These are phyloP conservation scores for Syrmaticus mikado DNA, from an alignment of 2,113 vertebrate species.

Conservation along the genomic window DNA sequence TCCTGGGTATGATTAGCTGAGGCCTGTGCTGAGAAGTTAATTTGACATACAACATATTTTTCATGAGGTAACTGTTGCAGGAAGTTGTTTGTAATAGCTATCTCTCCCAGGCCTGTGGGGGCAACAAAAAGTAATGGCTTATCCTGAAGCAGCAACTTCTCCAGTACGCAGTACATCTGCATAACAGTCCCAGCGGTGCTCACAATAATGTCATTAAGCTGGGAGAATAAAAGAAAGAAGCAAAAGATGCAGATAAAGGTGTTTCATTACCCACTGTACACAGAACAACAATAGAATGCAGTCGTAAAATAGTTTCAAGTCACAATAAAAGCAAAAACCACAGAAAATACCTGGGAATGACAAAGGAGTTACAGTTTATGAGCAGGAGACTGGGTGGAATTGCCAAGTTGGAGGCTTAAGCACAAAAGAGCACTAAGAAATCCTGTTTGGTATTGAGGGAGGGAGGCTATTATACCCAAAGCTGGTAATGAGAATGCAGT, in stretches of 20 bases:
- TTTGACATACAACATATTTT: slow-evolving; percentile 84
- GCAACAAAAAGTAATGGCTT: slow-evolving; percentile 84
- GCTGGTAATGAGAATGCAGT: slow-evolving; percentile 65
- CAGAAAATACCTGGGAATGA: slow-evolving; percentile 51
- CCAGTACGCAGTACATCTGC: slow-evolving; percentile 78
- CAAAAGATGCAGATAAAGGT: slow-evolving; percentile 77
- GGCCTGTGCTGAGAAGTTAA: slow-evolving; percentile 78
- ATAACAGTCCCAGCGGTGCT: slow-evolving; percentile 76
- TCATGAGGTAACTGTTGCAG: slow-evolving; percentile 81
- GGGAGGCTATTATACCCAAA: slow-evolving; percentile 8
- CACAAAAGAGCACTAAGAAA: slow-evolving; percentile 26
- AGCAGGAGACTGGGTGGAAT: neutral
- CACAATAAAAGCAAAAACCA: slow-evolving; percentile 56
- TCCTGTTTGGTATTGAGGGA: slow-evolving; percentile 30
- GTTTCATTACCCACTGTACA: slow-evolving; percentile 72
- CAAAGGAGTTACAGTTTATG: slow-evolving; percentile 40
- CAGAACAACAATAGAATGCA: slow-evolving; percentile 70
- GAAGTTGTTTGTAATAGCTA: slow-evolving; percentile 78
- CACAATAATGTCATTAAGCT: slow-evolving; percentile 80
- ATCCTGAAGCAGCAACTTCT: slow-evolving; percentile 81
- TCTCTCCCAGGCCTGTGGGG: slow-evolving; percentile 79
- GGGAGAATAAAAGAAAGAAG: slow-evolving; percentile 72
- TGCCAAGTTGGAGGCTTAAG: slow-evolving; percentile 25
- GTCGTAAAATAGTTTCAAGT: slow-evolving; percentile 56
- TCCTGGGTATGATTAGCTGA: slow-evolving; percentile 80